Evolutionary conservation across 2,797 vertebrate species (phyloP).

Genomic region (Myoxocephalus aenaeus): DNA sequence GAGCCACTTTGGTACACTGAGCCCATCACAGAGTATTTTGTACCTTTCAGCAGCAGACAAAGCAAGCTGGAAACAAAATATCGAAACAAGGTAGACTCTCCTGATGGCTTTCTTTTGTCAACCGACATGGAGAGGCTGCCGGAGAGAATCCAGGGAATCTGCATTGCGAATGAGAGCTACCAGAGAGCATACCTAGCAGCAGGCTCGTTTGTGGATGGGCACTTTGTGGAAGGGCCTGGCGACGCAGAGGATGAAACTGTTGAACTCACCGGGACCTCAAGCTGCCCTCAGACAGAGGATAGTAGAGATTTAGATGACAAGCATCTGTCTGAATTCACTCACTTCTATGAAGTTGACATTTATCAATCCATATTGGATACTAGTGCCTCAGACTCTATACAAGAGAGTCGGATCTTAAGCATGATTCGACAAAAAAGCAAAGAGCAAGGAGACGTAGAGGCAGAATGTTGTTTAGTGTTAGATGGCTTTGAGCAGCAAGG

Average conservation of each 20-base stretch:
- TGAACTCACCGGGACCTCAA: conserved; percentile 92
- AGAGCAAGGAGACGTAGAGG: conserved; percentile 94
- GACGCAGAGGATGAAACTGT: conserved; percentile 90
- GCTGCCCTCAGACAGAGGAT: conserved; percentile 96
- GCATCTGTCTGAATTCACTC: conserved; percentile 98
- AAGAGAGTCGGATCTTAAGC: conserved; percentile 99
- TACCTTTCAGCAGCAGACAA: conserved; percentile 92
- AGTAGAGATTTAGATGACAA: conserved; percentile 96
- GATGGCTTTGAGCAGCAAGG: conserved; percentile 96
- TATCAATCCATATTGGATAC: conserved; percentile 99
- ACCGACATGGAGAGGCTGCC: conserved; percentile 88
- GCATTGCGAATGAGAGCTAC: conserved; percentile 90
- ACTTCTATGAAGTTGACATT: conserved; percentile 99
- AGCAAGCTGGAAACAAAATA: conserved; percentile 99
- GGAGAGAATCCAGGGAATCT: conserved; percentile 93
- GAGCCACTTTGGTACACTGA: conserved; percentile 99
- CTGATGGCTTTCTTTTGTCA: conserved; percentile 78
- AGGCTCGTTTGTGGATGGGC: conserved; percentile 97
- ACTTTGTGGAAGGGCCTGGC: conserved; percentile 97
- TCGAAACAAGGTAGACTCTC: conserved; percentile 87
- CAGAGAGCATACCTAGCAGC: conserved; percentile 95
- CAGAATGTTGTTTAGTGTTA: conserved; percentile 98
- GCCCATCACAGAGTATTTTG: conserved; percentile 96
- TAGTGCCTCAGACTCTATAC: conserved; percentile 99
- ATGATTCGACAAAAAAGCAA: conserved; percentile 99